phyloP scores from a whole-genome alignment of 1,140 invertebrate genomes.

The Coptotermes formosanus region DNA sequence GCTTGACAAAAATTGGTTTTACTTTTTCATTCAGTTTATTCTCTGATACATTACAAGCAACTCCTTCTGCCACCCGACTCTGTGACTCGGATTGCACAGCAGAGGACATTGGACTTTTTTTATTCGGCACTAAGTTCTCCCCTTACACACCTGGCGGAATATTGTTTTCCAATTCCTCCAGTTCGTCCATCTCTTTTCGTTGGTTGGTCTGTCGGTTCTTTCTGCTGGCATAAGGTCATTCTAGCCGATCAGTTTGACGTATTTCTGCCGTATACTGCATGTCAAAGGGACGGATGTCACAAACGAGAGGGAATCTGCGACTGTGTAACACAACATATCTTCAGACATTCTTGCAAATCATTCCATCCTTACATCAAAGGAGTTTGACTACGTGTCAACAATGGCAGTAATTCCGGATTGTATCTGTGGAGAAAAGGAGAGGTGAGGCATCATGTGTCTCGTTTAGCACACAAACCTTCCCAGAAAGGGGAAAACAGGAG shows the following conservation, averaged over 20 bases:
- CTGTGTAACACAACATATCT: not conserved
- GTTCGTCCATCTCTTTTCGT: not conserved
- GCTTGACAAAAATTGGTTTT: too few species aligned
- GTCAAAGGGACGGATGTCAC: not conserved
- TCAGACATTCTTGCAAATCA: not conserved
- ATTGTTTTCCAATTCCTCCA: slow-evolving; percentile 10
- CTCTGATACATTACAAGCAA: not conserved
- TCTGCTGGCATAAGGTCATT: not conserved
- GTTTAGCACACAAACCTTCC: too few species aligned
- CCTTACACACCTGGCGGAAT: not conserved
- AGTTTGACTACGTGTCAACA: not conserved
- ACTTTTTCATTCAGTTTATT: not conserved
- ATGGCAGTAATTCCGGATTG: not conserved
- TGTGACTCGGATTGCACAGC: not conserved
- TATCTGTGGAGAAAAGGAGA: too few species aligned
- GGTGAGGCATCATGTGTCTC: too few species aligned
- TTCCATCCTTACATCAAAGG: not conserved
- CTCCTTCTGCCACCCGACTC: not conserved
- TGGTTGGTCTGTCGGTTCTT: not conserved
- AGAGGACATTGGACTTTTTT: not conserved
- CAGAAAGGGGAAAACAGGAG: too few species aligned
- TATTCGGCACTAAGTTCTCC: not conserved
- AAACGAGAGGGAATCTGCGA: not conserved
- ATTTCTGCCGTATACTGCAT: not conserved
- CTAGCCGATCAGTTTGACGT: not conserved